These are phyloP conservation scores for Sebastes fasciatus DNA, from an alignment of 2,113 vertebrate species.

Conservation along the genomic window DNA sequence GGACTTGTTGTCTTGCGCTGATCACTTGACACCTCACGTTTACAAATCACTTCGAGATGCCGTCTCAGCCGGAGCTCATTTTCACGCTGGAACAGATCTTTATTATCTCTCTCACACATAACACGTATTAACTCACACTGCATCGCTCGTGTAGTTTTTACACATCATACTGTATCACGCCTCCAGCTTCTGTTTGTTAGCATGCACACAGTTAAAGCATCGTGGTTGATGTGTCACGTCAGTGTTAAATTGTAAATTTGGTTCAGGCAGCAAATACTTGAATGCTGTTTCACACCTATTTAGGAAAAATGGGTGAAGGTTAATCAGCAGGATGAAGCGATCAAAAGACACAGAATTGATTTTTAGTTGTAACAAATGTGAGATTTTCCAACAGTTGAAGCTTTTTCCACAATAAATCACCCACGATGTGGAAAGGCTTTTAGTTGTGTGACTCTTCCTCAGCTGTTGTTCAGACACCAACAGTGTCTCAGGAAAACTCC, in stretches of 20 bases:
- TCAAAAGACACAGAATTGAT: neutral
- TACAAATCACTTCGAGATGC: constrained; percentile 7
- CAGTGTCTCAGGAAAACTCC: neutral
- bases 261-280: neutral
- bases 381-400: neutral
- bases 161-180: neutral
- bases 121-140: neutral
- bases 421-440: neutral
- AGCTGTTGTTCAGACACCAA: neutral
- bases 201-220: neutral
- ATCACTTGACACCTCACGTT: constrained; percentile 21
- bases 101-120: neutral
- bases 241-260: neutral
- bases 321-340: neutral
- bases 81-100: neutral
- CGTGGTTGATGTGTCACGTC: neutral
- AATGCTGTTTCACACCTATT: neutral
- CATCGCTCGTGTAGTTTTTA: neutral
- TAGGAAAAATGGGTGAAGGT: neutral
- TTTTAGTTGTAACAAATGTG: constrained; percentile 9
- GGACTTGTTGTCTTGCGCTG: neutral
- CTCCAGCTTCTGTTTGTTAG: neutral
- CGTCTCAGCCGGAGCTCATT: neutral
- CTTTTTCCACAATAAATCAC: neutral
- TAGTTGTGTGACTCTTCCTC: constrained; percentile 27